Evolutionary conservation across 2,113 vertebrate species (phyloP), one percentile per base, ranked within the genome.

Genomic region (Origma solitaria): DNA sequence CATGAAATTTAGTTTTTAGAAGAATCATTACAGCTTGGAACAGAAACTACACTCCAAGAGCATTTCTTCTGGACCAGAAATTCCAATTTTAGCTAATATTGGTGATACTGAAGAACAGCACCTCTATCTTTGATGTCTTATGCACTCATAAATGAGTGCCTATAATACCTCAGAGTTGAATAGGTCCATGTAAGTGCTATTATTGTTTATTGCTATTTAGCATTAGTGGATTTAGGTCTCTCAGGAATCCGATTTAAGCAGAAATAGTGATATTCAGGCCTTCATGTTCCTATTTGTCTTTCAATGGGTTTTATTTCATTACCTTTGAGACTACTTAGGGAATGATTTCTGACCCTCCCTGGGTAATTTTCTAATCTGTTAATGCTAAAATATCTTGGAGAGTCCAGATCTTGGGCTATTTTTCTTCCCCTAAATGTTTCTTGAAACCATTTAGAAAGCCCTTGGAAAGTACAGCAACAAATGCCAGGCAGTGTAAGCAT

Each of bases 131-230:
- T 61, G 49, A 62, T 66, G 47, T 85, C 20, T 28, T 42, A 0
- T 80, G 66, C 18, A 27, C 58, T 87, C 71, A 40, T 58, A 66
- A 76, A 88, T 80, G 84, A 76, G 28, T n/a, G 31, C 28, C 72
- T 78, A 1, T 82, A 87, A 77, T 33, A 69, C 27, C 68, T 82
- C 54, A 44, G 57, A 87, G 69, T 66, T 88, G 83, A 85, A 69
- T 58, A 91, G 91, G 58, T 82, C 62, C 28, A 13, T 60, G 33
- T 81, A 95, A 95, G 75, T 66, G 83, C 66, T 87, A 73, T 92
- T 88, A 88, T 70, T 94, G 83, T 92, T 93, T 91, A 92, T 93
- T 91, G 54, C 79, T 95, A 82, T 91, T 95, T 94, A 87, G 38
- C 37, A 50, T 92, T 85, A 87, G 77, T 89, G 84, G 66, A 54